Percentiles rank a stretch among this genome's conserved stretches.
These are phyloP conservation scores for Campoplex nolae DNA, from an alignment of 2,888 invertebrate genomes.

Conservation along the genomic window DNA sequence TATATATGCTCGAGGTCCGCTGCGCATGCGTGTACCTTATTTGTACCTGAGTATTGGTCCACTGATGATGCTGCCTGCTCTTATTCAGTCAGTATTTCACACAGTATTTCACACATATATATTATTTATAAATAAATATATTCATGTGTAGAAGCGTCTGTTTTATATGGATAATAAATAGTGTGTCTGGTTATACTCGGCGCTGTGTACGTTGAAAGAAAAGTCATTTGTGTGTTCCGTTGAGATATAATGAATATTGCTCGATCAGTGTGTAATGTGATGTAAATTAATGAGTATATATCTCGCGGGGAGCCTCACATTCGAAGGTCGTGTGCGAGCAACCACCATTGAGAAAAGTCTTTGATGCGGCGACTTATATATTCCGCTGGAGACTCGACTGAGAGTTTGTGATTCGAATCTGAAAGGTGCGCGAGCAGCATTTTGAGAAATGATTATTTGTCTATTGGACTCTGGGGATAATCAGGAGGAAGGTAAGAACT, in stretches of 20 bases:
- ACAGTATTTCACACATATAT: not conserved
- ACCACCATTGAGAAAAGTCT: conserved; percentile 14
- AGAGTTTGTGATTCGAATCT: not conserved
- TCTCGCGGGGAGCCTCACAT: not conserved
- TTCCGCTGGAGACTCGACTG: not conserved
- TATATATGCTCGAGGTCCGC: not conserved
- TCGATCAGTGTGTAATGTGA: conserved; percentile 44
- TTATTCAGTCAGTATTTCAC: not conserved
- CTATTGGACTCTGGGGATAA: not conserved
- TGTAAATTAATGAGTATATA: conserved; percentile 48
- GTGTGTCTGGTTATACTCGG: conserved; percentile 25
- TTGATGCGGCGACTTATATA: not conserved
- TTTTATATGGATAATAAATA: conserved; percentile 47
- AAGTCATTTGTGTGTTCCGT: conserved; percentile 40
- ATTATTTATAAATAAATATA: conserved; percentile 26
- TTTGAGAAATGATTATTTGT: not conserved
- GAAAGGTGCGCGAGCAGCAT: not conserved
- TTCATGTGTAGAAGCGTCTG: not conserved
- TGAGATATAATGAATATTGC: conserved; percentile 58
- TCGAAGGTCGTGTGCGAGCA: conserved; percentile 30
- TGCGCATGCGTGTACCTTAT: too few relatives aligned
- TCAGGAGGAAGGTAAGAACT: not conserved
- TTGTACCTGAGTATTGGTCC: not conserved
- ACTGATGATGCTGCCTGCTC: not conserved
- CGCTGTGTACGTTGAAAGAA: conserved; percentile 35